phyloP scores from a whole-genome alignment of 35 echinoderm and acorn worm species.

The Antedon bifida region DNA sequence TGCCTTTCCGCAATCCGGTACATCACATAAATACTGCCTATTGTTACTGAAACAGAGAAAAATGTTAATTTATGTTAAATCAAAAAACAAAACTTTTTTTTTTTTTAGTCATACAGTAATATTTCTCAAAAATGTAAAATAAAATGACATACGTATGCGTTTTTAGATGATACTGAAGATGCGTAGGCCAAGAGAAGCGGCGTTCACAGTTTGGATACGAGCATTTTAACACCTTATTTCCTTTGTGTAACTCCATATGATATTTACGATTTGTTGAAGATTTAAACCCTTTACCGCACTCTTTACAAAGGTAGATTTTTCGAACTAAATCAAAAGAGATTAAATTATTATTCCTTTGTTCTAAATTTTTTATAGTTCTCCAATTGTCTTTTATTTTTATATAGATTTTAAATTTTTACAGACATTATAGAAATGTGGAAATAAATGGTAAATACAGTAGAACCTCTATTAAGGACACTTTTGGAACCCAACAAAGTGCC shows the following conservation, averaged over 20 bases:
- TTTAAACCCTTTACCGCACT: constrained; percentile 82
- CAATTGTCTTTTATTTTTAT: too few relatives aligned
- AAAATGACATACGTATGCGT: constrained; percentile 79
- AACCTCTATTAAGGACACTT: too few relatives aligned
- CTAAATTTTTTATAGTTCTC: too few relatives aligned
- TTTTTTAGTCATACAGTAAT: too few relatives aligned
- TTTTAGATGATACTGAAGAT: constrained; percentile 87
- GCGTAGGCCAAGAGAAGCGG: constrained; percentile 87
- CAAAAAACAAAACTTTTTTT: too few relatives aligned
- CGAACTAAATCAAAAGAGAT: neutral
- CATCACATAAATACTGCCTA: constrained; percentile 56
- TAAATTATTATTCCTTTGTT: too few relatives aligned
- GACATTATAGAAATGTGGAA: too few relatives aligned
- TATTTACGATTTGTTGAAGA: constrained; percentile 78
- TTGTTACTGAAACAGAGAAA: constrained; percentile 41
- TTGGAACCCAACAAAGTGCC: too few relatives aligned
- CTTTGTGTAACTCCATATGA: constrained; percentile 82
- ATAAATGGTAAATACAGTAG: too few relatives aligned
- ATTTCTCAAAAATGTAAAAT: too few relatives aligned
- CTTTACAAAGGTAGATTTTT: constrained; percentile 53
- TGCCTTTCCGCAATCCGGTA: constrained; percentile 47
- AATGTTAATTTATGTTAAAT: neutral
- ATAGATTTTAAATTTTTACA: too few relatives aligned
- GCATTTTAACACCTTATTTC: constrained; percentile 87
- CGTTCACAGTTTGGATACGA: constrained; percentile 62